Evolutionary conservation across 2,113 vertebrate species (phyloP).

Genomic region (Ameiurus melas): DNA sequence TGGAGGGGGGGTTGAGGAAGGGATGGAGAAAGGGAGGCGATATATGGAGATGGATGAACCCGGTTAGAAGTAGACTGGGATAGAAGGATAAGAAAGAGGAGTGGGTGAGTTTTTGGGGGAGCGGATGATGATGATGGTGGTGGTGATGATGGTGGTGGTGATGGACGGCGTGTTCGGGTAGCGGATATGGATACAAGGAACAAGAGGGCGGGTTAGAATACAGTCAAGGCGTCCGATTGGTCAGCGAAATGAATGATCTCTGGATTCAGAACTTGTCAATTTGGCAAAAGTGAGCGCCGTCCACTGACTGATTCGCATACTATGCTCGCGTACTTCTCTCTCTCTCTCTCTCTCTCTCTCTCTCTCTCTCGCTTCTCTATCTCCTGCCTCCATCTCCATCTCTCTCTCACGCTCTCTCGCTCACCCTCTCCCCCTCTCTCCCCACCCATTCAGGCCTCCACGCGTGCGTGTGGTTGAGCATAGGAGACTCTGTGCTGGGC

Average conservation of each 20-base stretch:
- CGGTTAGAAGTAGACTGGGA: not conserved
- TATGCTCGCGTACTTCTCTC: too few species aligned
- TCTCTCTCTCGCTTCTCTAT: slow-evolving; percentile 29
- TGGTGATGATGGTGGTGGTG: not conserved
- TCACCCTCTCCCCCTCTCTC: slow-evolving; percentile 51
- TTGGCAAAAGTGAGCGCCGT: slow-evolving; percentile 79
- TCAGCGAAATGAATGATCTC: slow-evolving; percentile 83
- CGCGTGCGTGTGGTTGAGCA: slow-evolving; percentile 84
- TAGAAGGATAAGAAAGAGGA: not conserved
- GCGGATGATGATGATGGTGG: not conserved
- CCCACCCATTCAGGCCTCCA: slow-evolving; percentile 76
- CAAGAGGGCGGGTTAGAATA: slow-evolving; percentile 24
- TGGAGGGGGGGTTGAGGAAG: slow-evolving; percentile 11
- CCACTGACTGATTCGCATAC: slow-evolving; percentile 76
- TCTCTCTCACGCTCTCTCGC: slow-evolving; percentile 58
- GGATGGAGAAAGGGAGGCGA: slow-evolving; percentile 14
- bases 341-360: too few species aligned
- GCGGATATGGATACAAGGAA: slow-evolving; percentile 24
- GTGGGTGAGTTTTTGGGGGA: slow-evolving; percentile 1
- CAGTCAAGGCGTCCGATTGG: slow-evolving; percentile 44
- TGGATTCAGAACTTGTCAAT: slow-evolving; percentile 88
- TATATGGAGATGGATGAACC: slow-evolving; percentile 11
- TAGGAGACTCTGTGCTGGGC: slow-evolving; percentile 80
- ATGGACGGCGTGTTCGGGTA: slow-evolving; percentile 4
- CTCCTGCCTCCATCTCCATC: not conserved